These are phyloP conservation scores for Alosa alosa DNA, from an alignment of 2,113 vertebrate species.

Conservation along the genomic window DNA sequence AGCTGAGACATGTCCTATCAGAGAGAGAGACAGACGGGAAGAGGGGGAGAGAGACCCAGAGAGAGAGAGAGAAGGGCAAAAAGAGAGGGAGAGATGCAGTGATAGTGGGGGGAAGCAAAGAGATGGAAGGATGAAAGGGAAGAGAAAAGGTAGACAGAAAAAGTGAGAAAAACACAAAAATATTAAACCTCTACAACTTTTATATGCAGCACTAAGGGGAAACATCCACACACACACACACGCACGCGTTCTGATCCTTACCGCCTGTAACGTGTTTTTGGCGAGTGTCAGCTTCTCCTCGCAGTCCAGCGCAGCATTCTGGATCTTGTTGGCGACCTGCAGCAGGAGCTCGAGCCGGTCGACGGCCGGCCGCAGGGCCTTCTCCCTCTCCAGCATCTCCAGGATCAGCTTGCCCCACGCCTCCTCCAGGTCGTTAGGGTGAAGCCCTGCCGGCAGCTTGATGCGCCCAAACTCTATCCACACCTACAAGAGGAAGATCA, in stretches of 20 bases:
- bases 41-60: too few relatives aligned
- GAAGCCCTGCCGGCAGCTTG: slow-evolving; percentile 89
- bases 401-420: slow-evolving; percentile 98
- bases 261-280: slow-evolving; percentile 93
- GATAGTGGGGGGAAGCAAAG: not conserved
- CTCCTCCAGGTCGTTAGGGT: slow-evolving; percentile 95
- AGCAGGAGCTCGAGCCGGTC: slow-evolving; percentile 92
- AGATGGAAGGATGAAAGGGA: not conserved
- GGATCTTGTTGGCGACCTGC: slow-evolving; percentile 95
- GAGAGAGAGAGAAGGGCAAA: not conserved
- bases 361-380: slow-evolving; percentile 88
- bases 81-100: not conserved
- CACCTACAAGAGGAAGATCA: slow-evolving; percentile 64
- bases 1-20: slow-evolving; percentile 85
- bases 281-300: slow-evolving; percentile 96
- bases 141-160: too few relatives aligned
- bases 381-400: slow-evolving; percentile 96
- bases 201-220: too few relatives aligned
- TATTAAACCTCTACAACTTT: not conserved
- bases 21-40: not conserved
- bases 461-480: slow-evolving; percentile 98
- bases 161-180: not conserved
- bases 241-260: slow-evolving; percentile 64
- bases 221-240: not conserved
- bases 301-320: slow-evolving; percentile 93